A percentile compares a stretch with the other conserved stretches of the same genome.
Conservation (phyloP, 2,888 invertebrate species). For the Tenthredo amoena region DNA sequence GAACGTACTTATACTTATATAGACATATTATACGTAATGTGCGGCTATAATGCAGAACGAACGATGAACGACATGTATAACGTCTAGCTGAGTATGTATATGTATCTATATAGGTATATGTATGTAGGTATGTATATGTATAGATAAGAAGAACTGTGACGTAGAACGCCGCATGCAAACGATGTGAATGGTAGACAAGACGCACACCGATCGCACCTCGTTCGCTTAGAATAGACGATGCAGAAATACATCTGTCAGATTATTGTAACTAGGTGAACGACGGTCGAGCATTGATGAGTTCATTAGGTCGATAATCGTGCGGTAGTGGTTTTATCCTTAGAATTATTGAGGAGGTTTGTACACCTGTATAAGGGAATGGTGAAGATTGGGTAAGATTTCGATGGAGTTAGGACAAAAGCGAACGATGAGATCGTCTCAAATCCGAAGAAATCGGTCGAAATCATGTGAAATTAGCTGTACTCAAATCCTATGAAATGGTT, state of each 20-base stretch:
- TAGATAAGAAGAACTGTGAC: conserved; percentile 9
- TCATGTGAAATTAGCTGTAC: too few relatives aligned
- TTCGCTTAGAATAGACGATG: conserved; percentile 11
- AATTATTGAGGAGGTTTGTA: background rate
- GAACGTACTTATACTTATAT: background rate
- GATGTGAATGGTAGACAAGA: conserved; percentile 4
- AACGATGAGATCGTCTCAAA: background rate
- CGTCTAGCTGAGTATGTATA: background rate
- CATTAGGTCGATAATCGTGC: background rate
- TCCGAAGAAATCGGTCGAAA: too few relatives aligned
- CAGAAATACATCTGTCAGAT: conserved; percentile 36
- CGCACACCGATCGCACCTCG: conserved; percentile 18
- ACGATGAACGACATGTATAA: background rate
- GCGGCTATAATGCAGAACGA: background rate
- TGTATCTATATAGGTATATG: background rate
- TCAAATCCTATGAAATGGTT: too few relatives aligned
- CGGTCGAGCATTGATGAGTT: background rate
- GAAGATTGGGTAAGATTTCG: background rate
- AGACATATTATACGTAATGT: background rate
- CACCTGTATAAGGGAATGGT: background rate
- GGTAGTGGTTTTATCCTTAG: background rate
- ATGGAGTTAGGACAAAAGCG: background rate
- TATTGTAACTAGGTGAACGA: conserved; percentile 20
- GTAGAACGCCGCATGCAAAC: background rate
- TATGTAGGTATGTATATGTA: background rate